phyloP scores from a whole-genome alignment of 2,888 invertebrate genomes.

The Gastrophysa polygoni region DNA sequence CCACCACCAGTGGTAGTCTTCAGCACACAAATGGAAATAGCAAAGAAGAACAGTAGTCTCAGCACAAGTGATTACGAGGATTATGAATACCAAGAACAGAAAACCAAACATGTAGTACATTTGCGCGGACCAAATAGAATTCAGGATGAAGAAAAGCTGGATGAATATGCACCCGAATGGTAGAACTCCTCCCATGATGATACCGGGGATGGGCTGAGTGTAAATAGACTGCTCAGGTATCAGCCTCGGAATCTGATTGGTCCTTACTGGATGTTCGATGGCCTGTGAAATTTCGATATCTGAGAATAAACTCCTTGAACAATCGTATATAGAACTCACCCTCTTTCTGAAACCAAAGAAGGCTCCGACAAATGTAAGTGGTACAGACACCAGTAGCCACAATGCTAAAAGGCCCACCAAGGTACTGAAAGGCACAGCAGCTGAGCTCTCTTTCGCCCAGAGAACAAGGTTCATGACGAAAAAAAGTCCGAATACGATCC shows the following conservation, averaged over 20 bases:
- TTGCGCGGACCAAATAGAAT: constrained; percentile 96
- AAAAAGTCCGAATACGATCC: constrained; percentile 95
- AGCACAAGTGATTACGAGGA: constrained; percentile 96
- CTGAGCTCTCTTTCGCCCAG: constrained; percentile 95
- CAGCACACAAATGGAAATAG: constrained; percentile 99
- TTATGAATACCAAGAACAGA: constrained; percentile 95
- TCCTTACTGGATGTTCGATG: constrained; percentile 96
- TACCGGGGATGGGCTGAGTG: constrained; percentile 93
- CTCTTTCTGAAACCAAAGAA: constrained; percentile 98
- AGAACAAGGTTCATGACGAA: constrained; percentile 96
- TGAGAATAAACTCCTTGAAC: constrained; percentile 1
- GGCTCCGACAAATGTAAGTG: constrained; percentile 96
- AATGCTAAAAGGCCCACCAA: constrained; percentile 90
- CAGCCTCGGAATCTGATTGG: constrained; percentile 98
- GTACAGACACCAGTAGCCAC: constrained; percentile 99
- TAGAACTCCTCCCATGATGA: constrained; percentile 97
- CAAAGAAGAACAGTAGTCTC: constrained; percentile 98
- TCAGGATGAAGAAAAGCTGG: constrained; percentile 98
- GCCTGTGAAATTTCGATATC: constrained; percentile 63
- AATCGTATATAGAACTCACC: constrained; percentile 62
- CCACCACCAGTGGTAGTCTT: constrained; percentile 99
- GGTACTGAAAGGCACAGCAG: constrained; percentile 96
- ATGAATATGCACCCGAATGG: constrained; percentile 99
- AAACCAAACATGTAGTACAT: constrained; percentile 99
- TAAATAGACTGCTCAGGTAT: constrained; percentile 99